Base-by-base conservation (phyloP, 2,888 invertebrate genomes). In the Zonitis immaculata region DNA sequence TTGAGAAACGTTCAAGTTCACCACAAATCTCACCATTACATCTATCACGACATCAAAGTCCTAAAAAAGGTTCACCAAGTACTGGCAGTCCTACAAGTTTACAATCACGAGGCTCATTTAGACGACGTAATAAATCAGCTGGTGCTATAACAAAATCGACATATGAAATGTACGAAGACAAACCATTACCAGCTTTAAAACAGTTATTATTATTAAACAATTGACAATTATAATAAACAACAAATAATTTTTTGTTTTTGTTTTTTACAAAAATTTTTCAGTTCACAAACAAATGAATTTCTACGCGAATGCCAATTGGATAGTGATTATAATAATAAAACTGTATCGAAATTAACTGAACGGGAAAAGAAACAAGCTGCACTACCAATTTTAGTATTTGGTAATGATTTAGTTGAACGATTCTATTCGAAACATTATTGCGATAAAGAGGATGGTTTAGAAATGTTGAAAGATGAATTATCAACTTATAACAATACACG, bases 361-460 rank as follows among this genome's bases (percentile, higher is more conserved):
- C 78, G 90, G 48, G 91, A 91, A 72, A 83, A 88, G 66, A 89
- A 91, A 67, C 88, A 95, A 73, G 95, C 95, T 0, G 91, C 93
- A 0, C 74, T 93, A 54, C 92, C 95, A 0, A 93, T 95, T 67
- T 81, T 94, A 49, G 91, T 95, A 39, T 95, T 95, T 76, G 95
- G 95, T 52, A 87, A 87, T 74, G 88, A 90, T 47, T 75, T 95
- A 78, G 95, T 94, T 2, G 93, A 94, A 73, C 89, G 90, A 69
- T 91, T 92, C 74, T 93, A 90, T 75, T 91, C 92, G 5, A 91
- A 93, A 66, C 91, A 90, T 73, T 94, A 89, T 75, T 82, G 91
- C 43, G 92, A 93, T 72, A 91, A 93, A 69, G 93, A 93, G 71
- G 91, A 92, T 67, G 92, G 92, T 0, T 73, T 94, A n/a, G 81